Percentiles rank a stretch among this genome's conserved stretches.
These are phyloP conservation scores for Amphiura filiformis DNA, from an alignment of 35 echinoderm and acorn worm species.

Conservation along the genomic window DNA sequence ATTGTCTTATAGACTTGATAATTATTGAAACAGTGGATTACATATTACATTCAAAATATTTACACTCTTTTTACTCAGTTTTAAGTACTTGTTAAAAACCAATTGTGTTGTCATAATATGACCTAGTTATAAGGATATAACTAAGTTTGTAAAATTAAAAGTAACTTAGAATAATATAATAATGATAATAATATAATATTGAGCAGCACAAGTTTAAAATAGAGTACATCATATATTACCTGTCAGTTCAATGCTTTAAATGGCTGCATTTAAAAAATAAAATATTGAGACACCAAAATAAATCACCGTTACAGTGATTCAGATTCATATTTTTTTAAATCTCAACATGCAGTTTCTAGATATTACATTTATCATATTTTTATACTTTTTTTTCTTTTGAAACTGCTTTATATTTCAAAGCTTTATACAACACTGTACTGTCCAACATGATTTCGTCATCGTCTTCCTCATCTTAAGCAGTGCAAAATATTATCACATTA, in stretches of 20 bases:
- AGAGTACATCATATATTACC: slow-evolving; percentile 1
- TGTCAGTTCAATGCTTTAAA: not conserved
- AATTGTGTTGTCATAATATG: not conserved
- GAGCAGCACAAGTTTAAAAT: not conserved
- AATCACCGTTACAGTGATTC: not conserved
- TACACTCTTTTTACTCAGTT: not conserved
- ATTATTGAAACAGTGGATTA: not conserved
- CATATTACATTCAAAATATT: slow-evolving; percentile 16
- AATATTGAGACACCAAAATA: not conserved
- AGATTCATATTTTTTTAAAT: not conserved
- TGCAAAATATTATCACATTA: not conserved
- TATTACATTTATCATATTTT: not conserved
- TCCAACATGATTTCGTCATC: not conserved
- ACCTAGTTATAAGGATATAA: too few species aligned
- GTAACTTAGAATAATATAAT: not conserved
- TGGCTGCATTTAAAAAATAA: not conserved
- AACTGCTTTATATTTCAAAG: not conserved
- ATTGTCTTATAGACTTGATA: not conserved
- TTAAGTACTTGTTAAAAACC: slow-evolving; percentile 11
- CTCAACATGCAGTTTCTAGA: not conserved
- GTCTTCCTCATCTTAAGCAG: not conserved
- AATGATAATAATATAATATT: not conserved
- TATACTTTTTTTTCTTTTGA: not conserved
- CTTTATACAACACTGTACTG: slow-evolving; percentile 3
- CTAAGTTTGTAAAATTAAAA: too few species aligned